Base-by-base conservation (phyloP, 2,797 vertebrate species). In the Cyprinella venusta region DNA sequence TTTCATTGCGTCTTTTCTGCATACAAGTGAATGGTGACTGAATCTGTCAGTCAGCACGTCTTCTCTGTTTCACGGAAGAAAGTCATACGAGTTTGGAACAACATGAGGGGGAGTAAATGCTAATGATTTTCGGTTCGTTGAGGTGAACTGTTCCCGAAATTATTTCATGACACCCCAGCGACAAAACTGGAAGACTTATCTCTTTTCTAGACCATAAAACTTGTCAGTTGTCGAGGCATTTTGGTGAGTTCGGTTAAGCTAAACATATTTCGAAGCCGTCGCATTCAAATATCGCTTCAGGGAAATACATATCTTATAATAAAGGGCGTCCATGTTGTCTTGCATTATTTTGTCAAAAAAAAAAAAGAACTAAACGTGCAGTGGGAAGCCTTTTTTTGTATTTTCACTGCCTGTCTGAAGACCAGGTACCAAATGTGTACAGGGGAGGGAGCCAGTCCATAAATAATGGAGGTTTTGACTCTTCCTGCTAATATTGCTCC, bases 361-460 rank as follows among this genome's bases (percentile, higher is more conserved):
- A n/a, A n/a, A 36, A 54, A 18, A 76, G 40, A 36, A 40, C 6
- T 6, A 36, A 78, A 8, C 38, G 13, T 56, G 48, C 56, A 45
- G 36, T 54, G 15, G 26, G 42, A 69, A 54, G 54, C 63, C 36
- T n/a, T 18, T 61, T 6, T 71, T n/a, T 71, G 54, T 54, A 42
- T 81, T 67, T 64, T 6, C 26, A 38, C 72, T 48, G 24, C n/a
- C 61, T 61, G 71, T 63, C 52, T 74, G 61, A 54, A 56, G 65
- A 84, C 86, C 82, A 87, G 85, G 84, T 88, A 83, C 87, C 86
- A 5, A 76, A 84, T 88, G 79, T 83, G 86, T 87, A 91, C 89
- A 87, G 86, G 84, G 88, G 87, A 92, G 91, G 89, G 87, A 93
- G 92, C 89, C 85, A 78, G 86, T 92, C 91, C 75, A 88, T 93